These are phyloP conservation scores for Ictalurus furcatus DNA, from an alignment of 2,113 vertebrate species.

Conservation along the genomic window DNA sequence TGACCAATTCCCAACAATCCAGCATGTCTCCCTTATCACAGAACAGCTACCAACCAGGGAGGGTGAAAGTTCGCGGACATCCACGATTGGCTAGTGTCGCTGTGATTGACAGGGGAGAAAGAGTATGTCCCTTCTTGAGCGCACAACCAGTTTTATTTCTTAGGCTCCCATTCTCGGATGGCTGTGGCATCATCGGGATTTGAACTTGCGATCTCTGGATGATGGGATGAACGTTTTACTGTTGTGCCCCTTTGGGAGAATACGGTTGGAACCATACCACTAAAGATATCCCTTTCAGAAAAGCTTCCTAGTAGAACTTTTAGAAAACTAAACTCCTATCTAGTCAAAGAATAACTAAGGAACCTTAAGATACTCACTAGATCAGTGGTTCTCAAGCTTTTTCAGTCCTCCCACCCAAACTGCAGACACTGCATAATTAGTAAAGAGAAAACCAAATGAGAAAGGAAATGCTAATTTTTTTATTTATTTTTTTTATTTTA, in stretches of 20 bases:
- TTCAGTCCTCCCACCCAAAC: background rate
- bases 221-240: no score
- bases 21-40: background rate
- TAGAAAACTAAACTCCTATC: background rate
- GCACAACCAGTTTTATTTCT: no score
- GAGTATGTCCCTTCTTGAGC: no score
- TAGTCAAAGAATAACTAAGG: background rate
- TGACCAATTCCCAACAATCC: background rate
- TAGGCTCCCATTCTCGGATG: no score
- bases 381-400: background rate
- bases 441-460: background rate
- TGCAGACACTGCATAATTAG: background rate
- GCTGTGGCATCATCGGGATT: no score
- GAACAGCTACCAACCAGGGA: background rate
- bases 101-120: no score
- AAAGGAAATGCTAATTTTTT: background rate
- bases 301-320: background rate
- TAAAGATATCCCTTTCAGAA: background rate
- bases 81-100: no score
- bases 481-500: no score
- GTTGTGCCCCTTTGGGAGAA: no score
- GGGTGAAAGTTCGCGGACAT: background rate
- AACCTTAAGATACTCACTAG: background rate
- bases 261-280: background rate
- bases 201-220: no score